Conservation (phyloP, 2,797 vertebrate species). For the Crax fasciolata region DNA sequence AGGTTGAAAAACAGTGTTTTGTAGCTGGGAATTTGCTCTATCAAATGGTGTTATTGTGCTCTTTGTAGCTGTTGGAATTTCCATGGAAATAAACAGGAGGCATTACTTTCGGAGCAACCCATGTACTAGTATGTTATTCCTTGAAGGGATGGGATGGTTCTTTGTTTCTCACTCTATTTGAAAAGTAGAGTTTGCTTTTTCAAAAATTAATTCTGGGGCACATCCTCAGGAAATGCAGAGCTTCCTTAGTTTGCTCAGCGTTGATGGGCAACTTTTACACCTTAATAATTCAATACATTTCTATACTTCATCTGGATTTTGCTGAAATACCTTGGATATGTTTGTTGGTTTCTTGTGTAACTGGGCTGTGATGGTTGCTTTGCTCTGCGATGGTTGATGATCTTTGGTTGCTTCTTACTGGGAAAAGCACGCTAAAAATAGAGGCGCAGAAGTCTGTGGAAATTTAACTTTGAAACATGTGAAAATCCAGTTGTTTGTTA, state of each 20-base stretch:
- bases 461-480: neutral
- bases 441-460: conserved; percentile 22
- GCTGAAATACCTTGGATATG: neutral
- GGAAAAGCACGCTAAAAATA: conserved; percentile 20
- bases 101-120: too few species aligned
- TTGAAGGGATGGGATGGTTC: neutral
- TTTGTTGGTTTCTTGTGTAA: neutral
- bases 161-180: neutral
- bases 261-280: neutral
- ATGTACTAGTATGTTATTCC: neutral
- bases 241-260: neutral
- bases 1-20: too few species aligned
- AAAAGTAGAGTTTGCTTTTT: neutral
- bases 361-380: neutral
- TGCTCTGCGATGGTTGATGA: neutral
- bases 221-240: neutral
- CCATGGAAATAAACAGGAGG: too few species aligned
- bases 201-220: neutral
- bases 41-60: too few species aligned
- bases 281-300: neutral
- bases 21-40: too few species aligned
- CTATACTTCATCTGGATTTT: neutral
- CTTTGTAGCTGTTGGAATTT: too few species aligned
- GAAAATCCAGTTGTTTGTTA: conserved; percentile 59
- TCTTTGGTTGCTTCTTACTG: conserved; percentile 13